These are phyloP conservation scores for Torymus tubicola DNA, from an alignment of 2,888 invertebrate species.

Conservation along the genomic window DNA sequence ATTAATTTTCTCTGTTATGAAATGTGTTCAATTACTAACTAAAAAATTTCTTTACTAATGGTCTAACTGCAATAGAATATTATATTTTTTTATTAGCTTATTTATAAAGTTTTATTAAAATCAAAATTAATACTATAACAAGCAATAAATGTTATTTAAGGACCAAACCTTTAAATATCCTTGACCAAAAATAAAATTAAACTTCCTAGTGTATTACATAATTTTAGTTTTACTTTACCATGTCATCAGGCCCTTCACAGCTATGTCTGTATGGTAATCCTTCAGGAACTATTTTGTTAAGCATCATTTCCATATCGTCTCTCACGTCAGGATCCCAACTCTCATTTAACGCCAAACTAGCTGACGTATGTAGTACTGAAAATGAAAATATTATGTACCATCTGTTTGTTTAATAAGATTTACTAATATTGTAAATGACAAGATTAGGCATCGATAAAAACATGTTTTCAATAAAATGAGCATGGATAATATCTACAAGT, in stretches of 20 bases:
- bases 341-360: slow-evolving; percentile 97
- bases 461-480: no score
- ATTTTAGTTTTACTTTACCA: slow-evolving; percentile 82
- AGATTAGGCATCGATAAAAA: not conserved
- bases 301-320: slow-evolving; percentile 99
- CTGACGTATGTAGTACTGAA: slow-evolving; percentile 98
- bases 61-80: no score
- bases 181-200: slow-evolving; percentile 26
- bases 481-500: no score
- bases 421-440: not conserved
- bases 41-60: no score
- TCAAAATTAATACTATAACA: slow-evolving; percentile 6
- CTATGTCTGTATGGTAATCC: slow-evolving; percentile 96
- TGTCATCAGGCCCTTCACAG: slow-evolving; percentile 98
- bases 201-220: not conserved
- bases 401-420: slow-evolving; percentile 19
- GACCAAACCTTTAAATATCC: slow-evolving; percentile 29
- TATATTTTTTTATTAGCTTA: no score
- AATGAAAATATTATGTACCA: slow-evolving; percentile 7
- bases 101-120: no score
- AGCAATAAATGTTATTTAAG: slow-evolving; percentile 22
- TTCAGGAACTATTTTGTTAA: slow-evolving; percentile 99
- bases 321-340: slow-evolving; percentile 98
- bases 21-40: no score
- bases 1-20: no score